Evolutionary conservation across 2,888 invertebrate genomes (phyloP), one percentile per base, ranked within the genome.

Genomic region (Catonia carolina): DNA sequence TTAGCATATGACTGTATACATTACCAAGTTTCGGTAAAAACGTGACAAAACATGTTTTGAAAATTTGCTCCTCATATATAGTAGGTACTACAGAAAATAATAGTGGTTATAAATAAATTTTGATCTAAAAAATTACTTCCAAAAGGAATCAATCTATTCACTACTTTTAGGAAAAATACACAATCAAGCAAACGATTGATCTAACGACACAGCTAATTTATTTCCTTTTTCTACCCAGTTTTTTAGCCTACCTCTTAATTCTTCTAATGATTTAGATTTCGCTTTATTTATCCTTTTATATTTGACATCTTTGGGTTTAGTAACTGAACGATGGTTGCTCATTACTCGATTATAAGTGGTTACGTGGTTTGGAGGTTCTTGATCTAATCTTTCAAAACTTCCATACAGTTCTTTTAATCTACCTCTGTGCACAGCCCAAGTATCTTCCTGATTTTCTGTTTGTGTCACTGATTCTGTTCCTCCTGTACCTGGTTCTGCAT

Each of bases 241-340:
- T 77, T 86, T 86, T 69, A 90, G 77, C 61, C 89, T 78, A 0
- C 90, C 91, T 2, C 90, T 75, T 56, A 91, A 70, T 68, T 91
- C 91, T 67, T 91, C 91, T 63, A 91, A 75, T 67, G 90, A 90
- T 74, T 90, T 89, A 60, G 90, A 90, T 70, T 91, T 91, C 4
- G 90, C 90, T 71, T 91, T 90, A 71, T 90, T 91, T 71, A 90
- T 91, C 68, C 90, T 80, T 71, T 90, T 90, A 75, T 90, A 91
- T 73, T 91, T 91, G 31, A 91, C 90, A 70, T 92, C 91, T 75
- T 90, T 90, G 62, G 90, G 90, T 71, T 91, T 91, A 4, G 89
- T 90, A 51, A 92, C 91, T 52, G 89, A 89, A 62, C 90, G 78
- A 72, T 92, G 91, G 73, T 90, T 91, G 45, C 88, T 89, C 90